Base-by-base conservation (phyloP, 2,888 invertebrate genomes). In the Zonitis immaculata region DNA sequence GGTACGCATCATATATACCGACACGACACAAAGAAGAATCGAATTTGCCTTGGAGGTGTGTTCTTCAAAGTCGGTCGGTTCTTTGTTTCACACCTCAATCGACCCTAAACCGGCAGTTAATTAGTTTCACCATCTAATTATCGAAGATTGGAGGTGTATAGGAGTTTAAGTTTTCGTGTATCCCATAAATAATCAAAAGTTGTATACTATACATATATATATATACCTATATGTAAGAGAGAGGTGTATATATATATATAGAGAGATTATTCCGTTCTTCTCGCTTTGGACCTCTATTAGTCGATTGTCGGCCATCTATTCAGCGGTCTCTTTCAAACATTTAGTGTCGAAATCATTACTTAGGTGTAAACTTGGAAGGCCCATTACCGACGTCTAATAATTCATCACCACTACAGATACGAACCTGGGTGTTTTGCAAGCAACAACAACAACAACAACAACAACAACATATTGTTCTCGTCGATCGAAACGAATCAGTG, bases 111-210 rank as follows among this genome's bases (percentile, higher is more conserved):
- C 70, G 66, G 71, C 73, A 71, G 76, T 77, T 77, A 77, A 78
- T 78, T 78, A 78, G 77, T 77, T 76, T 77, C 76, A 77, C 73
- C 78, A 75, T 77, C 77, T 77, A 77, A 78, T 77, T 78, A 78
- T 76, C 77, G 69, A 39, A 39, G 39, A 39, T 39, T 39, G 39
- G 39, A 39, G 39, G 39, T 18, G 39, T 39, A 39, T 18, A 69
- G 66, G 71, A 69, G 69, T 70, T 74, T 69, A 35, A 71, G 73
- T 73, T 75, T 76, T 75, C 73, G 73, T 72, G 72, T 67, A 70
- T 70, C 71, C 72, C 75, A 76, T 77, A 77, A 76, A 76, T 76
- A 75, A 76, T 54, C 61, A 61, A 26, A 54, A 58, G 50, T 54
- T 59, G 66, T 66, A 47, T 60, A 62, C 64, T 61, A 35, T 16